Evolutionary conservation across 2,888 invertebrate genomes (phyloP).

Genomic region (Melanargia galathea): DNA sequence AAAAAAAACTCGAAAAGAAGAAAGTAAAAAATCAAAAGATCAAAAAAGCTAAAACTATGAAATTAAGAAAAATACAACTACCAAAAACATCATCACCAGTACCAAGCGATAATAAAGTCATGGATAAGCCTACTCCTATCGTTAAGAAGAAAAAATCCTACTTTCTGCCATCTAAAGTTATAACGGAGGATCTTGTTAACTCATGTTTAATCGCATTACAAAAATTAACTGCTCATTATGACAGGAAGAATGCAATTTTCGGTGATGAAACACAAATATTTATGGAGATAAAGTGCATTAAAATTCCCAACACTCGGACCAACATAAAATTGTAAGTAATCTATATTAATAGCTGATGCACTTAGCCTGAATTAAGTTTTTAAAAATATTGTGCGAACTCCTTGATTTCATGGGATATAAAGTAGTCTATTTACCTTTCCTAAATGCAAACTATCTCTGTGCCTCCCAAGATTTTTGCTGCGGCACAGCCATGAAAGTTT

Average conservation of each 20-base stretch:
- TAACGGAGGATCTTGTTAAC: slow-evolving; percentile 57
- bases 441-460: too few relatives aligned
- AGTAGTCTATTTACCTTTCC: too few relatives aligned
- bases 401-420: too few relatives aligned
- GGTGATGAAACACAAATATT: slow-evolving; percentile 82
- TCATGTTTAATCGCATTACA: slow-evolving; percentile 61
- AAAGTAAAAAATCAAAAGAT: slow-evolving; percentile 33
- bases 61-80: neutral
- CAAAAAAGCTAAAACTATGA: slow-evolving; percentile 19
- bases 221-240: slow-evolving; percentile 54
- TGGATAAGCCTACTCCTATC: neutral
- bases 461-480: too few relatives aligned
- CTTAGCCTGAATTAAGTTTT: too few relatives aligned
- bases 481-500: too few relatives aligned
- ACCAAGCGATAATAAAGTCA: neutral
- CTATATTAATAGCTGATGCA: too few relatives aligned
- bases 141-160: slow-evolving; percentile 50
- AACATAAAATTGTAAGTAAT: slow-evolving; percentile 84
- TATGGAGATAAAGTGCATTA: slow-evolving; percentile 83
- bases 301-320: slow-evolving; percentile 84
- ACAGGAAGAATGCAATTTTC: slow-evolving; percentile 77
- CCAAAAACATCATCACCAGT: slow-evolving; percentile 8
- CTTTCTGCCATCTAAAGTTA: slow-evolving; percentile 63
- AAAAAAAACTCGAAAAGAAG: slow-evolving; percentile 38
- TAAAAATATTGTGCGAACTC: too few relatives aligned